Evolutionary conservation across 2,888 invertebrate genomes (phyloP).

Genomic region (Sinelater perroti): DNA sequence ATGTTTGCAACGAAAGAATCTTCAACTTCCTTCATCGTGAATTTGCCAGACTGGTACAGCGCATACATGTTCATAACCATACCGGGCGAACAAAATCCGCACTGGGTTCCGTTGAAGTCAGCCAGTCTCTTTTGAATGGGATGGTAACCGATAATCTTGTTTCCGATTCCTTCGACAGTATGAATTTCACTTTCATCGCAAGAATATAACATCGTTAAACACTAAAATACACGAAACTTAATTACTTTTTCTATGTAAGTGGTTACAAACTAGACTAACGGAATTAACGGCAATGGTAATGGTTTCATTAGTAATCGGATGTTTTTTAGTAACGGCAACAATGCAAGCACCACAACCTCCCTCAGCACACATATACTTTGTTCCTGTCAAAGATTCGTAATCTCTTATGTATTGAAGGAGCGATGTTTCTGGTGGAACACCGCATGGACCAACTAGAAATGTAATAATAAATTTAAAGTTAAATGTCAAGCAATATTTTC

Average conservation of each 20-base stretch:
- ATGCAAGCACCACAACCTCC: conserved; percentile 78
- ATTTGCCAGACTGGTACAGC: conserved; percentile 57
- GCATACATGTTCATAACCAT: conserved; percentile 82
- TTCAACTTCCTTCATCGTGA: conserved; percentile 71
- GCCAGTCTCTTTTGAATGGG: conserved; percentile 69
- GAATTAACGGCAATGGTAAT: conserved; percentile 71
- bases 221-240: no score
- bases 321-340: conserved; percentile 62
- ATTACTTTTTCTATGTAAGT: not conserved
- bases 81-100: conserved; percentile 77
- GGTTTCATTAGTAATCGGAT: conserved; percentile 63
- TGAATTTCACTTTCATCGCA: conserved; percentile 71
- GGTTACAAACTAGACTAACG: conserved; percentile 58
- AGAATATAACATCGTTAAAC: conserved; percentile 63
- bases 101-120: conserved; percentile 71
- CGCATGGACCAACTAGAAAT: conserved; percentile 55
- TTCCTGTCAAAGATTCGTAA: conserved; percentile 69
- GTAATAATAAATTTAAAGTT: not conserved
- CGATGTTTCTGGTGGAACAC: conserved; percentile 64
- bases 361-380: conserved; percentile 76
- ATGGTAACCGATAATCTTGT: conserved; percentile 69
- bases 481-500: not conserved
- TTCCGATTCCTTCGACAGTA: conserved; percentile 76
- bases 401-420: conserved; percentile 72
- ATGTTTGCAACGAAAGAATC: conserved; percentile 76